Evolutionary conservation across 2,113 vertebrate genomes (phyloP).

Genomic region (Mungos mungo): DNA sequence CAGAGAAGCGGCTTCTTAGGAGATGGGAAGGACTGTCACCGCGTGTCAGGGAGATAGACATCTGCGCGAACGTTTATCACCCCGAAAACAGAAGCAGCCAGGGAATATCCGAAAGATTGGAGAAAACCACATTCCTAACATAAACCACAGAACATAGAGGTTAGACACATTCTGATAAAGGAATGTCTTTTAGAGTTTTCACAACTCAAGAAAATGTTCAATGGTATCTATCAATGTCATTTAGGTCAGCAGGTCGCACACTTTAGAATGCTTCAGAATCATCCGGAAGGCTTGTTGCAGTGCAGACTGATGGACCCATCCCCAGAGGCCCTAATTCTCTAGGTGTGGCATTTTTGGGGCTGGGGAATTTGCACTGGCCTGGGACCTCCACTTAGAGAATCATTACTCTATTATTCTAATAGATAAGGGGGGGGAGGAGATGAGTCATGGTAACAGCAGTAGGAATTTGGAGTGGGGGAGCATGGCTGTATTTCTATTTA

Average conservation of each 20-base stretch:
- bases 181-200: neutral
- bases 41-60: neutral
- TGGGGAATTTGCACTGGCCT: neutral
- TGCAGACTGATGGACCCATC: neutral
- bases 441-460: neutral
- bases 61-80: neutral
- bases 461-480: neutral
- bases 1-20: neutral
- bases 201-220: neutral
- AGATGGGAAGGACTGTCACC: neutral
- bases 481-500: neutral
- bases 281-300: no score
- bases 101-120: neutral
- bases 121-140: neutral
- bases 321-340: neutral
- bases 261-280: neutral
- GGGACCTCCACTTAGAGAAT: neutral
- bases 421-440: neutral
- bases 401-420: neutral
- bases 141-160: neutral
- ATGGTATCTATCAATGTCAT: neutral
- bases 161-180: neutral
- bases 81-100: neutral
- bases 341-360: neutral
- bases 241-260: neutral